Base-by-base conservation (phyloP, 1,140 invertebrate genomes). In the Zaprionus taronus region DNA sequence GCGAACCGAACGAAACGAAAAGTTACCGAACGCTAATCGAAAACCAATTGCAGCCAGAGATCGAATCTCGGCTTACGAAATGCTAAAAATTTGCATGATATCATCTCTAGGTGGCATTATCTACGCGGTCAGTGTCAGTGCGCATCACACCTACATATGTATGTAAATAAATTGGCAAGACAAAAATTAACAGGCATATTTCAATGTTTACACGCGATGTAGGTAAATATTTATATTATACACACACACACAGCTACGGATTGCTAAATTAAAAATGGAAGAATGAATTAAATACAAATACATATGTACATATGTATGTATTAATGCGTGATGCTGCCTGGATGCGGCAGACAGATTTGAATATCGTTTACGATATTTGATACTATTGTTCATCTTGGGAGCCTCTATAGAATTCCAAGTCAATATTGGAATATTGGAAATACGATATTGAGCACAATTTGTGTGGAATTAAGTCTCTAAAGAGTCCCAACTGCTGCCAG, bases 81-180 rank as follows among this genome's bases (percentile, higher is more conserved):
- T 44, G 55, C 56, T 76, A 72, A 76, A 76, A 65, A 76, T 76
- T 76, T 55, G 60, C 73, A 72, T 76, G 73, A 76, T 76, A 76
- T 76, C 73, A 76, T 76, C 73, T 62, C 20, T 65, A 47, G 38
- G 17, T 31, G 38, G 17, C 47, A 62, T 75, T 64, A 57, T 61
- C 69, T 24, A 60, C 63, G 67, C 72, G 57, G 38, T 28, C 44
- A 62, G 64, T 60, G 31, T 57, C 61, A 49, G 15, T 38, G 47
- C 47, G 22, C 66, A 75, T 62, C 72, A 63, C 67, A 70, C 34
- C 55, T 65, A n/a, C 38, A 41, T 41, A 14, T 41, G 38, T 41
- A 41, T 6, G 15, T n/a, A 61, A 76, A 65, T 58, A 65, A 65
- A 60, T 58, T 74, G 58, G n/a, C 66, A 71, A 49, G 31, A 47